phyloP scores from a whole-genome alignment of 2,113 vertebrate species.

The Pyrgilauda ruficollis region DNA sequence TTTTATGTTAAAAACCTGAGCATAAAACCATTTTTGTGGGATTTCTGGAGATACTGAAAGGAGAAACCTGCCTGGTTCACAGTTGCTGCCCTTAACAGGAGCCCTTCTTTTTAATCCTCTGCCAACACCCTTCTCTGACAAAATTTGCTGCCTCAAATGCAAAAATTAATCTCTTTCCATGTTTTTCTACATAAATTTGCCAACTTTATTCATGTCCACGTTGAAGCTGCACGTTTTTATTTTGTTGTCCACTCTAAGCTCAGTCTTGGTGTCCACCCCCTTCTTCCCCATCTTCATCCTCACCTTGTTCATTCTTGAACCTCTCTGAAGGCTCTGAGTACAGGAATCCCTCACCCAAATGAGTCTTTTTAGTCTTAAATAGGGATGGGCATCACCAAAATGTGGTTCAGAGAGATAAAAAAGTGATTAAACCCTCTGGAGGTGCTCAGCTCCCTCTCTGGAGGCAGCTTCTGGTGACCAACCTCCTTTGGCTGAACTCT shows the following conservation, averaged over 20 bases:
- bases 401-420: not conserved
- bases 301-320: not conserved
- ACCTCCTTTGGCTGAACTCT: not conserved
- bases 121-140: not conserved
- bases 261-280: not conserved
- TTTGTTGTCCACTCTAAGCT: not conserved
- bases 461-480: not conserved
- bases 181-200: not conserved
- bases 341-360: not conserved
- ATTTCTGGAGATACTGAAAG: not conserved
- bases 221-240: not conserved
- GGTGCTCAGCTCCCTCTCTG: not conserved
- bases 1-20: not conserved
- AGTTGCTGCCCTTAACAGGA: not conserved
- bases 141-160: not conserved
- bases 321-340: not conserved
- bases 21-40: not conserved
- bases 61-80: not conserved
- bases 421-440: not conserved
- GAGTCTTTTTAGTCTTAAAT: not conserved
- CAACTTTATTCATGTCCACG: accelerated
- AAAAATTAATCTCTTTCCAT: not conserved
- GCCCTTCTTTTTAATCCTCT: not conserved
- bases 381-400: not conserved
- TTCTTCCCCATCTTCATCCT: not conserved